Evolutionary conservation across 2,888 invertebrate species (phyloP), one percentile per base, ranked within the genome.

Genomic region (Mythimna ferrago): DNA sequence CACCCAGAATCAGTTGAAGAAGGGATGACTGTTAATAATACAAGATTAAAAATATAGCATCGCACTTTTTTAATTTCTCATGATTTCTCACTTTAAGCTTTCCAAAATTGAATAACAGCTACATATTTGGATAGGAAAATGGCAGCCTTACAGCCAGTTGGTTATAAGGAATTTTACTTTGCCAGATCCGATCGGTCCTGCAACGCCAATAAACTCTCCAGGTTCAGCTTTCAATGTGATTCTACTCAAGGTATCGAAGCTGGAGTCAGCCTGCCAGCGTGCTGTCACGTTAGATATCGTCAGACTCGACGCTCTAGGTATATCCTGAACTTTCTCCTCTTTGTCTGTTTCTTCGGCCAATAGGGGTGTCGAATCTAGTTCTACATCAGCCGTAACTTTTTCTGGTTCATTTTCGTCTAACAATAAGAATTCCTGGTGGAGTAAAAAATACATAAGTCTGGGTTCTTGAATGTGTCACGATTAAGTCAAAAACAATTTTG

Each of bases 141-240:
- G 9, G 35, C 2, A 35, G 35, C 5, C 6, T n/a, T n/a, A 38
- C 4, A 19, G 38, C 4, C 5, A 44, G 44, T 44, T 44, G 11
- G 6, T 6, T 48, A 48, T 6, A 48, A 48, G 16, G 16, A 61
- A 32, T 21, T 80, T 83, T 85, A 97, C 97, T 96, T 98, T 98
- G 66, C 98, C 98, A 3, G 97, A 93, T 21, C 98, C 98, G 0
- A 98, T 98, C 14, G 97, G 97, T 14, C 98, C 98, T 61, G 98
- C 97, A 2, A 98, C 93, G 2, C 97, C 97, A 64, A 98, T 93
- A 71, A 97, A 94, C 81, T 97, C 96, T 51, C 97, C 97, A 57
- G 95, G 96, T 21, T 93, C 92, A 0, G 96, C 94, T 0, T 94
- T 94, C 1, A 97, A 81, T 14, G 93, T 94, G 10, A 97, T 86